Percentiles rank a stretch among this genome's conserved stretches.
Evolutionary conservation across 92 coral and sea anemone species (phyloP).

Genomic region (Epizoanthus illoricatus): DNA sequence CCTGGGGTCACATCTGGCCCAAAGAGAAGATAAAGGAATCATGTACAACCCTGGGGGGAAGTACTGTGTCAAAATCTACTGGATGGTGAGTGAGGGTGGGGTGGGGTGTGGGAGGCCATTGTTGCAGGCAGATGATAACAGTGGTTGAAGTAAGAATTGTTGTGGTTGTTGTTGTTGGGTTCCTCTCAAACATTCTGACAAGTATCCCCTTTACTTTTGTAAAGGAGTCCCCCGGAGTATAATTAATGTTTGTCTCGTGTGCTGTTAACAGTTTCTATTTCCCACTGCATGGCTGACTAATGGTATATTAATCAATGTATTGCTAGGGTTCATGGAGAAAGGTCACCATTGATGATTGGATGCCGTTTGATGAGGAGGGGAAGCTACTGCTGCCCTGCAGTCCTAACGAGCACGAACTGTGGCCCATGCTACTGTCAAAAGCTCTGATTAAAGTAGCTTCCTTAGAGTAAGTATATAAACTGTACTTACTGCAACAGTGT

Average conservation of each 20-base stretch:
- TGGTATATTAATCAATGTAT: neutral
- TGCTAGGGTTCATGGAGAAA: constrained; percentile 93
- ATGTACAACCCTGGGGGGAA: constrained; percentile 89
- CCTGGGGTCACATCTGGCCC: constrained; percentile 93
- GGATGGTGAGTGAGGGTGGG: constrained; percentile 29
- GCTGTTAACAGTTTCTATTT: no score
- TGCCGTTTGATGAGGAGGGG: constrained; percentile 97
- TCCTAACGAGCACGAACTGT: constrained; percentile 82
- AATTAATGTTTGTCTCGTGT: neutral
- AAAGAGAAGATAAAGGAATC: constrained; percentile 84
- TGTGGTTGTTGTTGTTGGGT: no score
- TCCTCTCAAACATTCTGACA: neutral
- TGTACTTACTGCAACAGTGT: no score
- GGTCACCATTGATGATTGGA: constrained; percentile 96
- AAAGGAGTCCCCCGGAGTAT: neutral
- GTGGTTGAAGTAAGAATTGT: no score
- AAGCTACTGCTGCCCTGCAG: constrained; percentile 77
- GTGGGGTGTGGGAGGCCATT: no score
- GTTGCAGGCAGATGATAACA: neutral
- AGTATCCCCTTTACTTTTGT: neutral
- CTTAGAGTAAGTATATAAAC: constrained; percentile 73
- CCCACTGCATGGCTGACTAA: neutral
- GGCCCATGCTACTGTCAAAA: constrained; percentile 95
- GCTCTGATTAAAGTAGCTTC: constrained; percentile 97
- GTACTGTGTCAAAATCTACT: constrained; percentile 78